phyloP scores from a whole-genome alignment of 2,113 vertebrate species.

The Clarias magur region DNA sequence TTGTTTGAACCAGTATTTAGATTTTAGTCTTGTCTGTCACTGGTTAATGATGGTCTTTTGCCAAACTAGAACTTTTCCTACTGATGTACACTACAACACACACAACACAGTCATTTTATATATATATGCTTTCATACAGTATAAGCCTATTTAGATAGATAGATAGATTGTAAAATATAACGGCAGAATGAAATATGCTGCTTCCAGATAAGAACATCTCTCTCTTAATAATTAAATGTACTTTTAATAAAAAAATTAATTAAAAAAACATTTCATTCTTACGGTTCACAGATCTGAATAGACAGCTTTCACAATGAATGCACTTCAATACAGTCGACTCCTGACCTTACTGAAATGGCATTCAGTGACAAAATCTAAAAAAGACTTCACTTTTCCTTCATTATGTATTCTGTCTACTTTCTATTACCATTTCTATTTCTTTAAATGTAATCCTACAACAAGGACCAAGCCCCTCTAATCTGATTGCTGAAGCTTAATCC shows the following conservation, averaged over 20 bases:
- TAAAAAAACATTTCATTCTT: neutral
- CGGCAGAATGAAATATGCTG: neutral
- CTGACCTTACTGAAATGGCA: neutral
- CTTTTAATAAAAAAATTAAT: neutral
- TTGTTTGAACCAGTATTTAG: neutral
- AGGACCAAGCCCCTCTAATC: constrained; percentile 9
- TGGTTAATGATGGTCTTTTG: neutral
- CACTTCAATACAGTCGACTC: neutral
- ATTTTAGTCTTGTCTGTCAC: neutral
- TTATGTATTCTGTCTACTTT: neutral
- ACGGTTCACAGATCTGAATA: neutral
- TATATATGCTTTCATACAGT: no score
- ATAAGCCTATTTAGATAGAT: no score
- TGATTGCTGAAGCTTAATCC: constrained; percentile 6
- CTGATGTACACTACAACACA: neutral
- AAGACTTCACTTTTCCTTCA: neutral
- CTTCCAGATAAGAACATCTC: neutral
- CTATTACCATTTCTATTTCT: neutral
- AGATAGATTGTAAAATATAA: neutral
- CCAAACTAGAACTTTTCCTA: neutral
- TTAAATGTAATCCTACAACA: neutral
- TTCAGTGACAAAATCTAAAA: neutral
- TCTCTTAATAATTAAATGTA: neutral
- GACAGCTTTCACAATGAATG: neutral
- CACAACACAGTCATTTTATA: neutral